Percentiles rank a stretch among this genome's conserved stretches.
phyloP scores from a whole-genome alignment of 2,888 invertebrate species.

The Agriopis aurantiaria region DNA sequence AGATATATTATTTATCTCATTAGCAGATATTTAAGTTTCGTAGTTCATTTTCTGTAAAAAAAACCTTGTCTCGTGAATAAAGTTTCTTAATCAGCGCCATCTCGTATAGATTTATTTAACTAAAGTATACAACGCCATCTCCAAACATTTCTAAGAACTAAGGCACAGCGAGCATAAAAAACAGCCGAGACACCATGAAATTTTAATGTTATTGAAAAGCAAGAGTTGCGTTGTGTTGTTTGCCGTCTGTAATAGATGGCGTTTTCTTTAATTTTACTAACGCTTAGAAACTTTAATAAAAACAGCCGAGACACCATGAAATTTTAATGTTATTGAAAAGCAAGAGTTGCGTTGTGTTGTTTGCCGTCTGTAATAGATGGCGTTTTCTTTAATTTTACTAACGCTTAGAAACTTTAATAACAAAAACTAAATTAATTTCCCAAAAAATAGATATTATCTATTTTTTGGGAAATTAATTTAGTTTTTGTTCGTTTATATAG shows the following conservation, averaged over 20 bases:
- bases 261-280: neutral
- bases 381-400: neutral
- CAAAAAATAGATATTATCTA: too few species aligned
- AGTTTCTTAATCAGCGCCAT: neutral
- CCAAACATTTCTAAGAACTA: neutral
- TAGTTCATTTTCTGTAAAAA: too few species aligned
- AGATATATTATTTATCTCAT: too few species aligned
- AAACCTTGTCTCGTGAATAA: too few species aligned
- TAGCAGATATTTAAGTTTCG: too few species aligned
- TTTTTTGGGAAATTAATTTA: neutral
- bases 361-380: neutral
- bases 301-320: neutral
- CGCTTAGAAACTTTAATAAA: neutral
- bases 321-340: neutral
- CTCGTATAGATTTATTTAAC: neutral
- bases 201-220: neutral
- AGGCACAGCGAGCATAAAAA: neutral
- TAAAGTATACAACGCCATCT: conserved; percentile 31
- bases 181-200: neutral
- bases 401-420: neutral
- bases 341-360: neutral
- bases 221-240: neutral
- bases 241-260: neutral
- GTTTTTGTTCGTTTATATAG: too few species aligned
- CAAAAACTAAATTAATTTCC: too few species aligned